phyloP scores from a whole-genome alignment of 2,797 vertebrate genomes.

The Paratrypauchen microcephalus region DNA sequence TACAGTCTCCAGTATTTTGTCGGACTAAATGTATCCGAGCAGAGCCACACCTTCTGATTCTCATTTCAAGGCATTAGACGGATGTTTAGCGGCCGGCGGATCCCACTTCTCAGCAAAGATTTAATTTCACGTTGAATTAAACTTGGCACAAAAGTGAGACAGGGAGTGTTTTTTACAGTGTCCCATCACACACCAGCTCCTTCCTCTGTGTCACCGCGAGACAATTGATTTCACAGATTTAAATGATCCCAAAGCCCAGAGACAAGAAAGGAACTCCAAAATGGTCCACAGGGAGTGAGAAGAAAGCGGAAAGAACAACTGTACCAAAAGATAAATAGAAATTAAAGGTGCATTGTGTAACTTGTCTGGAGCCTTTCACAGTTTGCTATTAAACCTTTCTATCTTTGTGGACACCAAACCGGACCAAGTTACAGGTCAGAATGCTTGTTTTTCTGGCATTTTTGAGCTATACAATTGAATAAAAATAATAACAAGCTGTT shows the following conservation, averaged over 20 bases:
- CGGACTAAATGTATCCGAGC: neutral
- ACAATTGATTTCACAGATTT: neutral
- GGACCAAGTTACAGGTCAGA: too few species aligned
- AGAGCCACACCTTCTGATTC: neutral
- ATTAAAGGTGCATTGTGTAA: too few species aligned
- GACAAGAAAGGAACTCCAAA: neutral
- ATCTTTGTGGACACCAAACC: too few species aligned
- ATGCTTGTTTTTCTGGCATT: too few species aligned
- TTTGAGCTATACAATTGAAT: too few species aligned
- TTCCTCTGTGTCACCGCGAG: neutral
- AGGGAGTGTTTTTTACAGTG: neutral
- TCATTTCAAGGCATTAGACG: constrained; percentile 2
- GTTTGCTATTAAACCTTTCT: too few species aligned
- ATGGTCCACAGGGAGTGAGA: neutral
- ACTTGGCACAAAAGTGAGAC: constrained; percentile 3
- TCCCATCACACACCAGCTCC: neutral
- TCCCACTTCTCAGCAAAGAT: neutral
- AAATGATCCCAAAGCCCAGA: too few species aligned
- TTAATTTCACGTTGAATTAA: constrained; percentile 15
- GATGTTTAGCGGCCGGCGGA: constrained; percentile 4
- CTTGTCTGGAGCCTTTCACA: too few species aligned
- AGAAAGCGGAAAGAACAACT: neutral
- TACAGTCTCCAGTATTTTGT: neutral
- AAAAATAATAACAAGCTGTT: too few species aligned
- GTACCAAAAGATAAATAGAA: neutral